phyloP scores from a whole-genome alignment of 2,113 vertebrate species.

The Marmota flaviventris region DNA sequence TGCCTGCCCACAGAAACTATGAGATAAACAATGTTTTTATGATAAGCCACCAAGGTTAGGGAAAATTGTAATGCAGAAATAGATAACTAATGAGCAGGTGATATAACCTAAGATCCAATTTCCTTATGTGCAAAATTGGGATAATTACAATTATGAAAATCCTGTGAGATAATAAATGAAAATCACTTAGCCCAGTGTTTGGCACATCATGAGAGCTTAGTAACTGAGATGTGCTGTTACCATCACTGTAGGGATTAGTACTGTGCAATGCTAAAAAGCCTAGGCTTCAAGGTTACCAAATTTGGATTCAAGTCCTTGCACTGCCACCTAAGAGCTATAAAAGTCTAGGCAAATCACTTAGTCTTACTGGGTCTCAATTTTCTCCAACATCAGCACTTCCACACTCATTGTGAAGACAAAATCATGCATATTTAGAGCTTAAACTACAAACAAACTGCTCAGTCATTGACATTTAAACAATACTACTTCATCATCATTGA shows the following conservation, averaged over 20 bases:
- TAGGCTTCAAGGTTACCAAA: not conserved
- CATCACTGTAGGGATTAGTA: not conserved
- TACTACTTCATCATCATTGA: not conserved
- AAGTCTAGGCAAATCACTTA: not conserved
- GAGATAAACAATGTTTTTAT: not conserved
- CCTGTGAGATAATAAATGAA: not conserved
- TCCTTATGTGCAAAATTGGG: not conserved
- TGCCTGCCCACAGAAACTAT: not conserved
- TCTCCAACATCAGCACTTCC: not conserved
- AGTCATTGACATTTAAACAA: not conserved
- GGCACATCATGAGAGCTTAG: not conserved
- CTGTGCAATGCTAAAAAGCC: not conserved
- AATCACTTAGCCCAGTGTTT: not conserved
- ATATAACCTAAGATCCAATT: not conserved
- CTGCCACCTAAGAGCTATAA: not conserved
- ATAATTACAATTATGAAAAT: not conserved
- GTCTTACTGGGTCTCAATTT: not conserved
- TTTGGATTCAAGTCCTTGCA: not conserved
- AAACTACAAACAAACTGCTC: constrained; percentile 2
- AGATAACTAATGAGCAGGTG: not conserved
- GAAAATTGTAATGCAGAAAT: not conserved
- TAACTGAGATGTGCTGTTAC: not conserved
- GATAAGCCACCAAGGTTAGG: not conserved
- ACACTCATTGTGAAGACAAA: not conserved
- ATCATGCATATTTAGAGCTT: not conserved